A percentile compares a stretch with the other conserved stretches of the same genome.
Conservation (phyloP, 1,140 invertebrate species). For the Anastrepha ludens region DNA sequence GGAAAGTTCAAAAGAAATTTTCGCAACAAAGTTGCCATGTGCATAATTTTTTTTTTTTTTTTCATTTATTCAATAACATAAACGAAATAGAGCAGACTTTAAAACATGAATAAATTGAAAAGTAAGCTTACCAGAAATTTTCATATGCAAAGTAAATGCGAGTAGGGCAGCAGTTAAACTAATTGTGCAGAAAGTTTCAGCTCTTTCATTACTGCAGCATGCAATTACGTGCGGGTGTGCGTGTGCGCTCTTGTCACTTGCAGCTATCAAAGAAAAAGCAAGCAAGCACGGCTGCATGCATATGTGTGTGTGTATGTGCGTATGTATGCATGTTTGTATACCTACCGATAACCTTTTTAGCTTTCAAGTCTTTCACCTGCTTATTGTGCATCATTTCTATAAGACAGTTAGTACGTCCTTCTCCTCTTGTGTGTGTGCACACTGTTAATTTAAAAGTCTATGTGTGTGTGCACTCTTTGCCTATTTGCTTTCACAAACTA, state of each 20-base stretch:
- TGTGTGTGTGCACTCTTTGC: background rate
- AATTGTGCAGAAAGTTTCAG: slow-evolving; percentile 11
- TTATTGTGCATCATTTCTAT: background rate
- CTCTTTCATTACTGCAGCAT: background rate
- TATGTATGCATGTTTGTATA: background rate
- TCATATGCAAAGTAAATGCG: background rate
- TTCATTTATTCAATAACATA: background rate
- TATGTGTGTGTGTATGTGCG: background rate
- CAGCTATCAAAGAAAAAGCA: no score
- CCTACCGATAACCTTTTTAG: background rate
- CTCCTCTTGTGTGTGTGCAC: background rate
- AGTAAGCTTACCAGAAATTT: background rate
- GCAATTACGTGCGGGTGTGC: background rate
- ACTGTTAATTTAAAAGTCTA: background rate
- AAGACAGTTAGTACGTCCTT: no score
- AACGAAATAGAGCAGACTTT: no score
- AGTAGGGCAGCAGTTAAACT: background rate
- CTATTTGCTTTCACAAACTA: background rate
- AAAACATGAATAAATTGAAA: background rate
- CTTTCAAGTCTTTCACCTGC: slow-evolving; percentile 25
- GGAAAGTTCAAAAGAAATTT: slow-evolving; percentile 20
- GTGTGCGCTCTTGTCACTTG: no score
- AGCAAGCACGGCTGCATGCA: background rate
- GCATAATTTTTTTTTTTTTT: background rate
- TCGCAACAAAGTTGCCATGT: background rate